Evolutionary conservation across 2,797 vertebrate genomes (phyloP), one percentile per base, ranked within the genome.

Genomic region (Enteromius anoplus): DNA sequence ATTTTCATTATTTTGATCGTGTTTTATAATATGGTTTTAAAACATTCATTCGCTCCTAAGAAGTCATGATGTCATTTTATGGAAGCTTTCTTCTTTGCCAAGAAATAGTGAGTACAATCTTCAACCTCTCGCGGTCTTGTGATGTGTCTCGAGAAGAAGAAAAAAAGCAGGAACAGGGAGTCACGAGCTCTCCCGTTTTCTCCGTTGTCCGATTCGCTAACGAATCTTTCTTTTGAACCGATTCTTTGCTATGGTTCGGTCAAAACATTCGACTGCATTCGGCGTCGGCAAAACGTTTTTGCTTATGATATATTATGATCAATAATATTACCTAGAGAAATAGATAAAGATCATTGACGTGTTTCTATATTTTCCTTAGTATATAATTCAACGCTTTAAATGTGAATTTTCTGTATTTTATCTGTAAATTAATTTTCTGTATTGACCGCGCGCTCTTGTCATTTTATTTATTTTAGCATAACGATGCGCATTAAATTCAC

Each of bases 121-220:
- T 69, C 70, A 64, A 83, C 73, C 51, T 82, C 47, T 80, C 10
- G 5, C 7, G 8, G 80, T 83, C 62, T 84, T 76, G 80, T 88
- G 87, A 84, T 86, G n/a, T 64, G 78, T 60, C 68, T 69, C n/a
- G 10, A 81, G 26, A 26, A 17, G 21, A 3, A 10, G 10, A 19
- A 12, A 64, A 32, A 19, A 49, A 34, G 10, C 6, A 19, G 51
- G 37, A 66, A 72, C 34, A 10, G 5, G 5, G 21, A 73, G 10
- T 26, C 60, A 51, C 19, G 6, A 75, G 15, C 23, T 40, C 32
- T 23, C 21, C 5, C 10, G 21, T 3, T 64, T 37, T 32, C 17
- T 15, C 17, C 51, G n/a, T 19, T 37, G 3, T 29, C 17, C 10
- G 60, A 65, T 34, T 78, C 75, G 19, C 12, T 29, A 23, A 49